These are phyloP conservation scores for Drosophila nasuta DNA, from an alignment of 1,140 invertebrate genomes.

Conservation along the genomic window DNA sequence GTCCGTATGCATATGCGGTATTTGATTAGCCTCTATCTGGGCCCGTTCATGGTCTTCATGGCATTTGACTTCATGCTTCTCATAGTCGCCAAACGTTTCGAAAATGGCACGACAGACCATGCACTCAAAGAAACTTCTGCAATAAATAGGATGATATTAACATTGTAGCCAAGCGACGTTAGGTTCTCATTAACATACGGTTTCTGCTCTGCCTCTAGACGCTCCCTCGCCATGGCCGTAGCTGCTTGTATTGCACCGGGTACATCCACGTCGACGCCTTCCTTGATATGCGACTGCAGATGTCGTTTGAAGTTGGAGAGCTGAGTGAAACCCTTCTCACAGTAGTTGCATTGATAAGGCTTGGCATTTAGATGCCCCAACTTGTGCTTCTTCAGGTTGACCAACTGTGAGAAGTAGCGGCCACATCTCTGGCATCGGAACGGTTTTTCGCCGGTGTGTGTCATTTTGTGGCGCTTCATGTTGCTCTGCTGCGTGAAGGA, in stretches of 20 bases:
- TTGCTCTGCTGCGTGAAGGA: constrained; percentile 84
- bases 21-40: constrained; percentile 75
- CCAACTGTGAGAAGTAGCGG: constrained; percentile 80
- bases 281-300: constrained; percentile 79
- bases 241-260: constrained; percentile 69
- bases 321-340: constrained; percentile 82
- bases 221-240: constrained; percentile 67
- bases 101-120: constrained; percentile 82
- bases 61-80: constrained; percentile 78
- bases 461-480: constrained; percentile 84
- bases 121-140: constrained; percentile 76
- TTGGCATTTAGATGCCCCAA: constrained; percentile 81
- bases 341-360: constrained; percentile 79
- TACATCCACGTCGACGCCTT: constrained; percentile 76
- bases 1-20: constrained; percentile 73
- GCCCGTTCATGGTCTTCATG: constrained; percentile 74
- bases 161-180: not conserved
- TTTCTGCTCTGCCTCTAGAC: constrained; percentile 73
- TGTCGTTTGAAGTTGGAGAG: constrained; percentile 80
- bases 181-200: constrained; percentile 59
- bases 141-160: constrained; percentile 16
- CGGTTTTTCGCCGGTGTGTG: constrained; percentile 84
- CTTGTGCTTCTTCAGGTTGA: constrained; percentile 84
- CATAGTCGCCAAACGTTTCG: constrained; percentile 78
- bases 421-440: constrained; percentile 82